Conservation (phyloP, 2,797 vertebrate species). For the Tenualosa ilisha region DNA sequence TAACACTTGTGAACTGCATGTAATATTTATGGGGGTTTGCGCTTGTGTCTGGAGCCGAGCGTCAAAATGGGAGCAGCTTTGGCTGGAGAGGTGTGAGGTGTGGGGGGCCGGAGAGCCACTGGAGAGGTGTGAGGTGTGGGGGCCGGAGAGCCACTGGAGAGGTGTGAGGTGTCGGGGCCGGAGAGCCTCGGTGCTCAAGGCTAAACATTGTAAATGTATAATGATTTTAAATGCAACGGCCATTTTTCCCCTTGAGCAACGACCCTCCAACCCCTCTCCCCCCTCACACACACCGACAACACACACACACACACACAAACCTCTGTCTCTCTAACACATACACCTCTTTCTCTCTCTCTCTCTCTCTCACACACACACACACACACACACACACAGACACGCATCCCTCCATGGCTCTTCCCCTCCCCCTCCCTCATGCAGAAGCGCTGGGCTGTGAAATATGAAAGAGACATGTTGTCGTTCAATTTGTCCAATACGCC, state of each 20-base stretch:
- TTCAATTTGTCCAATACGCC: conserved; percentile 89
- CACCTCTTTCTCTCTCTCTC: background rate
- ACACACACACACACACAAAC: conserved; percentile 7
- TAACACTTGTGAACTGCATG: conserved; percentile 41
- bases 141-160: background rate
- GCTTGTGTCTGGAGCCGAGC: background rate
- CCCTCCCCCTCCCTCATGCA: conserved; percentile 55
- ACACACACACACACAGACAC: conserved; percentile 5
- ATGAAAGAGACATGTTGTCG: conserved; percentile 94
- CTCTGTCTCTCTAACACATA: background rate
- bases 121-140: background rate
- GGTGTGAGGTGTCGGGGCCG: background rate
- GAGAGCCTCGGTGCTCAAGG: conserved; percentile 47
- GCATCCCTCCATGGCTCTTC: conserved; percentile 35
- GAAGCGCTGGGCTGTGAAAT: conserved; percentile 94
- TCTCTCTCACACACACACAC: background rate
- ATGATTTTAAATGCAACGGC: conserved; percentile 57
- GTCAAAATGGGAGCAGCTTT: background rate
- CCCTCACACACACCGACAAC: background rate
- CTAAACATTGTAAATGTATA: conserved; percentile 60
- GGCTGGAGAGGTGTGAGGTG: background rate
- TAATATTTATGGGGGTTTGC: conserved; percentile 50
- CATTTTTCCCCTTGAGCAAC: conserved; percentile 55
- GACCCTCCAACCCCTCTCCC: conserved; percentile 29
- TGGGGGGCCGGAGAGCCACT: background rate